These are phyloP conservation scores for Apotomis capreana DNA, from an alignment of 2,888 invertebrate genomes.

Conservation along the genomic window DNA sequence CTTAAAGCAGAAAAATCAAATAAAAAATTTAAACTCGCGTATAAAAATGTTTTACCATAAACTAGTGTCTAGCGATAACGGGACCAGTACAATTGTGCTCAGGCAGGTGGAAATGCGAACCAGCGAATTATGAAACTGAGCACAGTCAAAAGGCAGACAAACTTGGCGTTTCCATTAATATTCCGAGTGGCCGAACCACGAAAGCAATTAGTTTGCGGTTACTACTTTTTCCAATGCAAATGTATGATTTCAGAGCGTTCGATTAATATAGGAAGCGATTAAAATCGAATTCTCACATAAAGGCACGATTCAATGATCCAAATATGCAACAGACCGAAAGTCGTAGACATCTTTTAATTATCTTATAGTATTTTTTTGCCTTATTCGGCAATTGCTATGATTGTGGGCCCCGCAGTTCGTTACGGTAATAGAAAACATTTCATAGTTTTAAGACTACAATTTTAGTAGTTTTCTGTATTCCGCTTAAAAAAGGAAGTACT, in stretches of 20 bases:
- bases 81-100: not conserved
- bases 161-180: conserved; percentile 23
- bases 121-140: conserved; percentile 2
- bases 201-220: conserved; percentile 21
- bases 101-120: conserved; percentile 1
- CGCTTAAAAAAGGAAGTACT: too few species aligned
- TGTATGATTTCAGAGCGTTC: conserved; percentile 1
- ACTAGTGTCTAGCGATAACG: not conserved
- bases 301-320: too few species aligned
- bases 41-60: not conserved
- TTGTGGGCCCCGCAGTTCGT: too few species aligned
- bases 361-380: too few species aligned
- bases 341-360: too few species aligned
- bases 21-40: not conserved
- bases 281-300: too few species aligned
- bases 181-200: conserved; percentile 18
- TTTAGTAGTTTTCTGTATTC: too few species aligned
- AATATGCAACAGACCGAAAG: too few species aligned
- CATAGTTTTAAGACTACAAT: too few species aligned
- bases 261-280: not conserved
- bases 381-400: too few species aligned
- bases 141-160: conserved; percentile 7
- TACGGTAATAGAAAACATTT: too few species aligned
- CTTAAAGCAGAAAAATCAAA: too few species aligned
- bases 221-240: conserved; percentile 9